Evolutionary conservation across 1,140 invertebrate species (phyloP), one percentile per base, ranked within the genome.

Genomic region (Camponotus floridanus): DNA sequence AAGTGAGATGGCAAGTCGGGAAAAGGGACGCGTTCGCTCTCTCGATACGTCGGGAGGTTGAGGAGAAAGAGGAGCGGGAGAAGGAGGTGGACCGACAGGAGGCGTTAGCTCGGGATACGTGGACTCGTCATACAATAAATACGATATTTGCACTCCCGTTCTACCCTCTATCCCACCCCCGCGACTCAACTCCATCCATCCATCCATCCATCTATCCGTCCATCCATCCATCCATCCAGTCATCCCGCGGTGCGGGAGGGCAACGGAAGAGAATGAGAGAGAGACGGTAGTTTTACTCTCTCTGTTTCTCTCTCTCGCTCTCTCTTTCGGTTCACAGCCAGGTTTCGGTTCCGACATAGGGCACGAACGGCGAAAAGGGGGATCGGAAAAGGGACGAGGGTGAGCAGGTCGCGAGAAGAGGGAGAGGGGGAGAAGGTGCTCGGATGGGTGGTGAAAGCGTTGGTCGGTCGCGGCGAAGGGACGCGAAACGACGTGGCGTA

Each of bases 91-190:
- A 57, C 73, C 86, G 85, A 68, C 87, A 87, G 90, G 86, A 91
- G 87, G 87, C 87, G 90, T 91, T 87, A 87, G 87, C 87, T 91
- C 78, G 88, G 86, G 78, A 91, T 91, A 91, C 89, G 89, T 83
- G 90, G 87, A 91, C 87, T 88, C 93, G 92, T 91, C 92, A 91
- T 93, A 93, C 92, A 92, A 93, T 93, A 93, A 93, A 93, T 93
- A 92, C 91, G 91, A 93, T 93, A 93, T 93, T 93, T 93, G 92
- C 92, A 90, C 91, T 87, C 71, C 89, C 78, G 65, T 85, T 59
- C 74, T 86, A 85, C 55, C 36, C 79, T 15, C 79, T 15, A 15
- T 11, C 65, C 21, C 78, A 81, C 36, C 55, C n/a, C n/a, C 62
- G 55, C 45, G 21, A 33, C 36, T 18, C 79, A 71, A 83, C 79